Percentiles rank a stretch among this genome's conserved stretches.
Conservation (phyloP, 2,888 invertebrate species). For the Ellobium chinense region DNA sequence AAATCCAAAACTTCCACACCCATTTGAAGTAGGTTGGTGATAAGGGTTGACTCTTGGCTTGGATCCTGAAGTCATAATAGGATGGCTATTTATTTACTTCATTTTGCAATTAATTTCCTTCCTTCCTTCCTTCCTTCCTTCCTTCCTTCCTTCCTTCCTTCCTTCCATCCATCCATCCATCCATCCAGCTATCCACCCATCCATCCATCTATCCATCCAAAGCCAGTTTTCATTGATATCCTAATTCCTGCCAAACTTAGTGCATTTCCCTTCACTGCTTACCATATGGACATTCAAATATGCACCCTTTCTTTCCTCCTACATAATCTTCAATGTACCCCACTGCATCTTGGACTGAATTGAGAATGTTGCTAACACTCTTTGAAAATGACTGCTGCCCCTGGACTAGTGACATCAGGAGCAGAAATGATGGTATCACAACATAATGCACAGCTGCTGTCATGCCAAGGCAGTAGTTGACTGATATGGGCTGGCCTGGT, state of each 20-base stretch:
- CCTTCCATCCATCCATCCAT: too few relatives aligned
- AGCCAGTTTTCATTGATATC: neutral
- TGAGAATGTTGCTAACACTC: slow-evolving; percentile 1
- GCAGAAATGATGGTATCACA: too few relatives aligned
- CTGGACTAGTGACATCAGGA: too few relatives aligned
- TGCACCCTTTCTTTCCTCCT: slow-evolving; percentile 41
- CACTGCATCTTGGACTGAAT: slow-evolving; percentile 6
- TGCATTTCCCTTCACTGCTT: neutral
- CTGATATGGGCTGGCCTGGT: too few relatives aligned
- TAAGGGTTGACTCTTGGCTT: slow-evolving; percentile 16
- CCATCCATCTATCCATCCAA: too few relatives aligned
- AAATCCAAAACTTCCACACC: slow-evolving; percentile 49
- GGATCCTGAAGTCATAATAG: slow-evolving; percentile 2
- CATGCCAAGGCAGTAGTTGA: too few relatives aligned
- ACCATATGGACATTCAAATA: slow-evolving; percentile 41
- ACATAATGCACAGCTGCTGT: too few relatives aligned
- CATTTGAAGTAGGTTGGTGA: slow-evolving; percentile 41
- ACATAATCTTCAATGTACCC: slow-evolving; percentile 28
- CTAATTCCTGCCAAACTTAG: neutral
- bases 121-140: too few relatives aligned
- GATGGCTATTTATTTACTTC: neutral
- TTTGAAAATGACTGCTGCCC: too few relatives aligned
- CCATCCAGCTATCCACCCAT: too few relatives aligned
- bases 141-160: too few relatives aligned
- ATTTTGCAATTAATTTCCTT: too few relatives aligned